These are phyloP conservation scores for Distichodus sexfasciatus DNA, from an alignment of 2,797 vertebrate species.

Conservation along the genomic window DNA sequence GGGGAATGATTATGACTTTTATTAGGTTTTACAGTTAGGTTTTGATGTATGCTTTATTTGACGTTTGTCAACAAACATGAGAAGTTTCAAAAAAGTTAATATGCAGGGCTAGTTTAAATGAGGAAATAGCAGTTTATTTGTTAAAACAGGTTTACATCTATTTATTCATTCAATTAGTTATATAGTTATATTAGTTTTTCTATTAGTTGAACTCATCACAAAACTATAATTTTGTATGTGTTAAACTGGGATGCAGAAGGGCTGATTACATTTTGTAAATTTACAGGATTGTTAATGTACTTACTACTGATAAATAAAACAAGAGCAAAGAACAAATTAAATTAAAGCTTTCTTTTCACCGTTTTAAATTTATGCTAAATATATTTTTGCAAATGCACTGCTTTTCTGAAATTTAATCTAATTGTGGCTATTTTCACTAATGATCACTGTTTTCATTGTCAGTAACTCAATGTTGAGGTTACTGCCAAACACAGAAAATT, in stretches of 20 bases:
- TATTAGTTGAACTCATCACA: not conserved
- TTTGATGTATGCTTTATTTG: not conserved
- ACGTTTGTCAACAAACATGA: not conserved
- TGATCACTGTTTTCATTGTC: too few species aligned
- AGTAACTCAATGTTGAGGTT: too few species aligned
- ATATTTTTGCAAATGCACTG: too few species aligned
- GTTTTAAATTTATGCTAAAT: too few species aligned
- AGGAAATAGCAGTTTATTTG: not conserved
- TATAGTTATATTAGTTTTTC: not conserved
- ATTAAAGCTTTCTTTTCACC: too few species aligned
- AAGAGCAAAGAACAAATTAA: constrained; percentile 12
- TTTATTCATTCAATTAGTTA: not conserved
- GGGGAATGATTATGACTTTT: not conserved
- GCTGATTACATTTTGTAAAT: not conserved
- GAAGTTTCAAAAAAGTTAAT: not conserved
- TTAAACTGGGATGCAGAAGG: not conserved
- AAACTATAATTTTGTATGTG: not conserved
- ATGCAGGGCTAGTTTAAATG: not conserved
- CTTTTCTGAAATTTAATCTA: too few species aligned
- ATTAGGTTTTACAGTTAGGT: not conserved
- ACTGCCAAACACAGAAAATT: too few species aligned
- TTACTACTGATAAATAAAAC: constrained; percentile 36
- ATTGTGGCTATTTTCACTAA: too few species aligned
- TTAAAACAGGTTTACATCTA: not conserved
- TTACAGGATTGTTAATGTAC: not conserved